Conservation (phyloP, 1,140 invertebrate genomes). For the Drosophila watanabei region DNA sequence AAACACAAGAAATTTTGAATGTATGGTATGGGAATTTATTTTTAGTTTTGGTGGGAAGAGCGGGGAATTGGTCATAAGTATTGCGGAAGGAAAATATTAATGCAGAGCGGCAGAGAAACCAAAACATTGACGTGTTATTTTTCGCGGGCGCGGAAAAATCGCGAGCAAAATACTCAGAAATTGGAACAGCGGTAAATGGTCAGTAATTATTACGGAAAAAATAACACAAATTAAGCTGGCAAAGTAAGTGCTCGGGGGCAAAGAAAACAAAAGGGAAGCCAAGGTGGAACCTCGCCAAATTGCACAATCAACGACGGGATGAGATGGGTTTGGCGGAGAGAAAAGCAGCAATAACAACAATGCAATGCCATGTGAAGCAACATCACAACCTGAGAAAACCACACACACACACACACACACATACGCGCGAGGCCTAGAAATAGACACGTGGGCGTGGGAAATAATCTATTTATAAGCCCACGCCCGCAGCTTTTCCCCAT, state of each 20-base stretch:
- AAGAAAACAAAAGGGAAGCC: conserved; percentile 53
- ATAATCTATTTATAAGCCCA: conserved; percentile 71
- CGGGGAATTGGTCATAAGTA: conserved; percentile 39
- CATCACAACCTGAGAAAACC: conserved; percentile 43
- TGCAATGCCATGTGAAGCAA: conserved; percentile 53
- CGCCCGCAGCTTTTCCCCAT: conserved; percentile 15
- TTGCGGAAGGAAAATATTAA: conserved; percentile 68
- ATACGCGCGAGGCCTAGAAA: conserved; percentile 67
- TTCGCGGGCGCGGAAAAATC: conserved; percentile 19
- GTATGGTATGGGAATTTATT: conserved; percentile 55
- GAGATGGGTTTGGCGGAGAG: not conserved
- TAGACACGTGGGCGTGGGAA: conserved; percentile 82
- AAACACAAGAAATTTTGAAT: conserved; percentile 29
- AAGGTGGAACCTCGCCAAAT: conserved; percentile 76
- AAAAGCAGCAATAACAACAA: conserved; percentile 22
- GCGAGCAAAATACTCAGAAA: conserved; percentile 39
- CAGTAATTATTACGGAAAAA: conserved; percentile 66
- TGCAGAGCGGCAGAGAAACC: conserved; percentile 44
- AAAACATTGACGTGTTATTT: conserved; percentile 43
- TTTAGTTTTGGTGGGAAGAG: conserved; percentile 59
- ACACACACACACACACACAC: conserved; percentile 19
- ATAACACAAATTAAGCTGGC: conserved; percentile 58
- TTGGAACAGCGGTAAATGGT: conserved; percentile 66
- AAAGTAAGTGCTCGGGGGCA: conserved; percentile 14
- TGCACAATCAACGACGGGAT: conserved; percentile 62